Evolutionary conservation across 2,888 invertebrate genomes (phyloP).

Genomic region (Blastobasis adustella): DNA sequence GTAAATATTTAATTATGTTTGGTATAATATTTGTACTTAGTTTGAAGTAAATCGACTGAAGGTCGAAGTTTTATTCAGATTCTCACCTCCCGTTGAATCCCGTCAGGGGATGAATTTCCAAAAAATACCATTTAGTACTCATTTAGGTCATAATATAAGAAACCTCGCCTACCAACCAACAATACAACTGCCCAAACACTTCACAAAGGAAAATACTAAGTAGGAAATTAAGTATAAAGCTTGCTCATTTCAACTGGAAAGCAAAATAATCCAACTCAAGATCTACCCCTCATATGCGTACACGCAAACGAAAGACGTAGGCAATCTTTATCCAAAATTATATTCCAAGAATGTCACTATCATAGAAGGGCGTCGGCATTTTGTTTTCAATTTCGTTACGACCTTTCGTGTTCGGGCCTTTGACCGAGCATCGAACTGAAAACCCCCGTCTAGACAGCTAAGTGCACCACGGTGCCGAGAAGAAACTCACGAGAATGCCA

Average conservation of each 20-base stretch:
- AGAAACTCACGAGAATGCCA: neutral
- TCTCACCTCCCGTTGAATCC: too few relatives aligned
- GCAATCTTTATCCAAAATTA: conserved; percentile 28
- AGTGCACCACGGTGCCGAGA: conserved; percentile 20
- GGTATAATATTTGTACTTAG: too few relatives aligned
- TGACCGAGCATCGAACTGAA: conserved; percentile 52
- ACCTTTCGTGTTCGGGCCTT: conserved; percentile 65
- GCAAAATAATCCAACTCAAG: too few relatives aligned
- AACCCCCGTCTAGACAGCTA: conserved; percentile 56
- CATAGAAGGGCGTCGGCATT: conserved; percentile 29
- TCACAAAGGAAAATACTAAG: neutral
- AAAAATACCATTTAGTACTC: too few relatives aligned
- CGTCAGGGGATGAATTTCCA: too few relatives aligned
- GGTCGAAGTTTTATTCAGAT: too few relatives aligned
- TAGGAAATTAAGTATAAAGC: neutral
- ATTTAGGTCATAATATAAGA: too few relatives aligned
- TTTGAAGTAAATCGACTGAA: too few relatives aligned
- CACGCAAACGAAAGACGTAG: conserved; percentile 16
- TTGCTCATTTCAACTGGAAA: neutral
- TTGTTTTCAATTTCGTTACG: conserved; percentile 54
- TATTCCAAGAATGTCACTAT: conserved; percentile 20
- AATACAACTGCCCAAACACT: too few relatives aligned
- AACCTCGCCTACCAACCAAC: too few relatives aligned
- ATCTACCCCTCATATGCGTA: neutral
- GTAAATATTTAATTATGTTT: too few relatives aligned